Conservation (phyloP, 1,140 invertebrate genomes). For the Trichomalopsis sarcophagae region DNA sequence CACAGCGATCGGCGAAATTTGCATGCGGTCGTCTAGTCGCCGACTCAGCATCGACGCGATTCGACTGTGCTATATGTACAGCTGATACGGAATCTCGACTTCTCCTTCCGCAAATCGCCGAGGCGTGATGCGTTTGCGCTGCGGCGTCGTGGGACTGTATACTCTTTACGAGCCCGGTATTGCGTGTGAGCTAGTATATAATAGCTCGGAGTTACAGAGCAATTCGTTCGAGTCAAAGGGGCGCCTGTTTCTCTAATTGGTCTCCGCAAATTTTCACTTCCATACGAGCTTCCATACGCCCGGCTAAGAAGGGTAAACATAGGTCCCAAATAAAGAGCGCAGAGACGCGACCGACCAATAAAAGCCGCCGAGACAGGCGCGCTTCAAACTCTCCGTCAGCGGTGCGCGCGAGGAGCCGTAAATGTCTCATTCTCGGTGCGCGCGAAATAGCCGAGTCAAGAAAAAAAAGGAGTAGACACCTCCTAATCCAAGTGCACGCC, state of each 20-base stretch:
- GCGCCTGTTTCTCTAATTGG: background rate
- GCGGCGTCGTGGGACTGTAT: background rate
- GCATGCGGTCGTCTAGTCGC: constrained; percentile 35
- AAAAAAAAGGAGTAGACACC: background rate
- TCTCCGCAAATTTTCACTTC: background rate
- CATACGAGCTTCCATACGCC: too few relatives aligned
- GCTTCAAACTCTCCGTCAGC: background rate
- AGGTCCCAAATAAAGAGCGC: background rate
- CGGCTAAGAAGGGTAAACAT: background rate
- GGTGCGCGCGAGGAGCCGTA: background rate
- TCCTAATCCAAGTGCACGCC: background rate
- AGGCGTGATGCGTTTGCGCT: constrained; percentile 25
- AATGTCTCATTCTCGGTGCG: background rate
- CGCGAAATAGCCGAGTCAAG: background rate
- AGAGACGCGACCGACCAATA: background rate
- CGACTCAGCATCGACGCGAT: constrained; percentile 21
- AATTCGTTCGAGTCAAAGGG: too few relatives aligned
- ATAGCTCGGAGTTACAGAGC: too few relatives aligned
- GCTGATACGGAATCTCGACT: background rate
- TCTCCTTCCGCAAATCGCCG: background rate
- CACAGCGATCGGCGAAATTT: constrained; percentile 30
- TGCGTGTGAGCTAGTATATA: too few relatives aligned
- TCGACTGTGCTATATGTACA: background rate
- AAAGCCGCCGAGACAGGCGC: background rate
- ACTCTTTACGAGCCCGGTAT: background rate